Base-by-base conservation (phyloP, 1,140 invertebrate genomes). In the Drosophila kepulauana region DNA sequence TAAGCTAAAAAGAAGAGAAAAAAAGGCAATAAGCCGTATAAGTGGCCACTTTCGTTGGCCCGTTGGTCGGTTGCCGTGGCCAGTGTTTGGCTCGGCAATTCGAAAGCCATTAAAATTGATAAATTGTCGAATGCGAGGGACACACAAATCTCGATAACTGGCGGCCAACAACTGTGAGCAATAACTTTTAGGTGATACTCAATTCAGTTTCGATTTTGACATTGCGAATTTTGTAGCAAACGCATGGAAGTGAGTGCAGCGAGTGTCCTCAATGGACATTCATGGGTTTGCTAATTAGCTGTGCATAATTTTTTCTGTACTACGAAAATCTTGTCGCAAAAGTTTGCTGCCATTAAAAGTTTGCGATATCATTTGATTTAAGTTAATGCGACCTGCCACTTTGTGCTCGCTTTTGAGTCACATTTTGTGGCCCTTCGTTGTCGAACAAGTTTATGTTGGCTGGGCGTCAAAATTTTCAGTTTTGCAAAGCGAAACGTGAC, bases 21-120 rank as follows among this genome's bases (percentile, higher is more conserved):
- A 71, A 74, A 75, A 79, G 85, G 81, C 85, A 88, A 89, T 88
- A 88, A 88, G 85, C 85, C 85, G 75, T 89, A 81, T 88, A 88
- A 88, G 85, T 88, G 85, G 81, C 75, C 81, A 81, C 71, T 88
- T 89, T 79, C 57, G 65, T 10, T 16, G 58, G 10, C 48, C 28
- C 46, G 7, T 13, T 52, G 68, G 15, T 1, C 62, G 43, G 65
- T 65, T 56, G 65, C 78, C 62, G 75, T 65, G 70, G 43, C 51
- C 58, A 57, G 81, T 72, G 75, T 70, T 75, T 70, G 5, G 38
- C 15, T 49, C 45, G 51, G 41, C 45, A 48, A 81, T 84, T 80
- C 56, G 56, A 87, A 81, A 69, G 77, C 73, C 78, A 89, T 88
- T 88, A 81, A 81, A 85, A 81, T 81, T 89, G 84, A 88, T 73